These are phyloP conservation scores for Calonectris borealis DNA, from an alignment of 2,113 vertebrate genomes.

Conservation along the genomic window DNA sequence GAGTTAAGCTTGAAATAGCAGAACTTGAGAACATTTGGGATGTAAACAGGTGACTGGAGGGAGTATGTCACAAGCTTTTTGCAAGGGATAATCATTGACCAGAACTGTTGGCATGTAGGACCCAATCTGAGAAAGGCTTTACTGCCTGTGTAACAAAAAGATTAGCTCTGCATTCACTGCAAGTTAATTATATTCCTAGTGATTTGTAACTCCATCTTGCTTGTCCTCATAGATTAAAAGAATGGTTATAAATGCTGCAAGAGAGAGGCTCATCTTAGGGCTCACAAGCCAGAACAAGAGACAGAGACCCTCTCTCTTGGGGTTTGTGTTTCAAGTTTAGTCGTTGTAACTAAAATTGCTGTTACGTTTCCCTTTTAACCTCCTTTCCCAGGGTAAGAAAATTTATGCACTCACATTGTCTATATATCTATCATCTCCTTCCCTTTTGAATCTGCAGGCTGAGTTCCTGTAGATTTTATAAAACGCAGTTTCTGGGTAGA, in stretches of 20 bases:
- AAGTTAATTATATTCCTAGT: background rate
- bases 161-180: background rate
- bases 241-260: background rate
- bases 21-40: slow-evolving; percentile 50
- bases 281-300: background rate
- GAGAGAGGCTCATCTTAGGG: background rate
- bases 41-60: slow-evolving; percentile 50
- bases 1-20: slow-evolving; percentile 64
- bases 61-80: slow-evolving; percentile 19
- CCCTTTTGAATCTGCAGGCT: background rate
- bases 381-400: background rate
- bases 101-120: background rate
- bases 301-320: background rate
- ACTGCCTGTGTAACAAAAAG: background rate
- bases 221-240: background rate
- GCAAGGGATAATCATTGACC: slow-evolving; percentile 53
- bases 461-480: background rate
- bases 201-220: background rate
- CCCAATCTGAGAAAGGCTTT: background rate
- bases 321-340: background rate
- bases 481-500: background rate
- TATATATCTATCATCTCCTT: background rate
- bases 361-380: background rate
- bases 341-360: background rate
- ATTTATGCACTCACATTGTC: background rate